Base-by-base conservation (phyloP, 1,140 invertebrate genomes). In the Myzus persicae region DNA sequence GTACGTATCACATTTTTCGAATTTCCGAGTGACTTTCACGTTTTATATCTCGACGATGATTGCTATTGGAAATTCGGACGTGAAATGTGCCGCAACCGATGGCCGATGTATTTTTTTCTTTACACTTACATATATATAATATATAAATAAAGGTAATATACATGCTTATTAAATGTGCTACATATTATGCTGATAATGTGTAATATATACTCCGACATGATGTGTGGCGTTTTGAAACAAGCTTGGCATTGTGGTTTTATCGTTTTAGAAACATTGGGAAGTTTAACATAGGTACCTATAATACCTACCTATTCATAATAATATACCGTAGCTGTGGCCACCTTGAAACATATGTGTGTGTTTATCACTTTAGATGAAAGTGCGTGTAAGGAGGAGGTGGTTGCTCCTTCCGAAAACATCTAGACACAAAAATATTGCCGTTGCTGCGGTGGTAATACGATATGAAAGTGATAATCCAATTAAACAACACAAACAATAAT, bases 391-490 rank as follows among this genome's bases (percentile, higher is more conserved):
- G 36, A 31, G 44, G 42, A 87, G 84, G 31, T 14, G 31, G 36
- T 20, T 22, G 14, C 40, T 46, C 85, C 3, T 44, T 87, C 44
- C 44, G 24, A 87, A 87, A 87, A 87, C 42, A 4, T 44, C 11
- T 46, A 36, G 31, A 87, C 6, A 22, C 31, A 36, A 46, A 87
- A 76, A 46, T 46, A 36, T 46, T 87, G 31, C 42, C 44, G 85
- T 87, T 46, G 14, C 2, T 11, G 59, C 59, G 59, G 31, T n/a
- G n/a, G n/a, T n/a, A n/a, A 76, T 76, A n/a, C 31, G 14, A 87
- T 87, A 87, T 87, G 85, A 87, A 87, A 87, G 85, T 87, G 85
- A 87, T 87, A 87, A 87, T 87, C 85, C 85, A 87, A 87, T 87
- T 87, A 46, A 87, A 44, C 31, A n/a, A n/a, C 42, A 46, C 4